Conservation (phyloP, 2,797 vertebrate species). For the Bryconaethiops microstoma region DNA sequence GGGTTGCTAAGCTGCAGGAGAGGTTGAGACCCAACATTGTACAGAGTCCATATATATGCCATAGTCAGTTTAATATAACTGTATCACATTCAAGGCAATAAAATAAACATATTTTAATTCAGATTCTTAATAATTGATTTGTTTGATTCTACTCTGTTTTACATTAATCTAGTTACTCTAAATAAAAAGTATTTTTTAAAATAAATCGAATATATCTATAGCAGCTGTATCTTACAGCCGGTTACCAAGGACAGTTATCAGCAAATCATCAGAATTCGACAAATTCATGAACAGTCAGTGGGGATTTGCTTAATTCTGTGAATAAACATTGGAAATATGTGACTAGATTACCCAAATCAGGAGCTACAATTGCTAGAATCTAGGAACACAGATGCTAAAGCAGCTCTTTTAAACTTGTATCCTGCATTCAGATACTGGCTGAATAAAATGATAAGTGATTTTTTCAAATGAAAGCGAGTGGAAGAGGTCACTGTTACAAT, state of each 20-base stretch:
- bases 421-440: not conserved
- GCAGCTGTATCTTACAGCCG: not conserved
- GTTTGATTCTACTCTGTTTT: not conserved
- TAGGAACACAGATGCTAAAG: not conserved
- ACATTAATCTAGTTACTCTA: not conserved
- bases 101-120: not conserved
- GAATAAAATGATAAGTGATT: not conserved
- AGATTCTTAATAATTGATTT: not conserved
- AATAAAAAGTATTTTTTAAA: not conserved
- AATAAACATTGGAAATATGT: not conserved
- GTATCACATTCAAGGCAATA: not conserved
- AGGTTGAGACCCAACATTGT: not conserved
- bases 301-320: no score
- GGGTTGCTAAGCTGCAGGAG: slow-evolving; percentile 58
- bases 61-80: not conserved
- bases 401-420: not conserved
- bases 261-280: not conserved
- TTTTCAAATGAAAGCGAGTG: not conserved
- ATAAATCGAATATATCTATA: no score
- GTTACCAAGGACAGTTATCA: not conserved
- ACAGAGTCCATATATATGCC: no score
- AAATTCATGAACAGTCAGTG: no score
- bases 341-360: no score
- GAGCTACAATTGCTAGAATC: not conserved
- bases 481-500: not conserved